Conservation (phyloP, 2,888 invertebrate species). For the Drosophila fulvimacula region DNA sequence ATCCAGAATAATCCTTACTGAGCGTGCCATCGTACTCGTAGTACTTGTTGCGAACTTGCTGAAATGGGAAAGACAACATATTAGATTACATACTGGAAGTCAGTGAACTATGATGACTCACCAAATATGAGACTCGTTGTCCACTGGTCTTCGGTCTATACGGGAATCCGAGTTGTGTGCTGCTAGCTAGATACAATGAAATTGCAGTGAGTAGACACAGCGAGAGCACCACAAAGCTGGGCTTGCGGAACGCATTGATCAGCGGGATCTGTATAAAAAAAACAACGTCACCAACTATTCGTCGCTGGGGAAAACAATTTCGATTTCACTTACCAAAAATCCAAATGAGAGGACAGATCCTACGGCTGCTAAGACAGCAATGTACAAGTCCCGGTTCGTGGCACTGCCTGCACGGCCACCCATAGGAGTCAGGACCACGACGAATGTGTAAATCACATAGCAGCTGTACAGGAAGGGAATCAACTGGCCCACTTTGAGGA, state of each 20-base stretch:
- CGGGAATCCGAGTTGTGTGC: conserved; percentile 87
- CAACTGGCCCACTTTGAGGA: conserved; percentile 82
- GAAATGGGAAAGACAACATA: conserved; percentile 7
- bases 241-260: conserved; percentile 48
- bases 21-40: conserved; percentile 82
- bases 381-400: conserved; percentile 86
- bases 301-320: neutral
- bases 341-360: conserved; percentile 79
- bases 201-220: conserved; percentile 27
- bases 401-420: conserved; percentile 85
- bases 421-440: conserved; percentile 86
- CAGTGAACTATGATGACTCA: conserved; percentile 51
- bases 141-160: conserved; percentile 85
- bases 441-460: conserved; percentile 85
- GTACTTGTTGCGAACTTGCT: conserved; percentile 85
- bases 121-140: conserved; percentile 85
- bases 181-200: conserved; percentile 43
- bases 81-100: neutral
- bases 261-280: conserved; percentile 40
- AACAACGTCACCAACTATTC: neutral
- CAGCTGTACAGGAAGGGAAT: conserved; percentile 84
- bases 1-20: conserved; percentile 84
- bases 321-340: conserved; percentile 75
- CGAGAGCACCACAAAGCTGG: conserved; percentile 29
- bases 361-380: conserved; percentile 84